phyloP scores from a whole-genome alignment of 1,140 invertebrate genomes.

The Achroia grisella region DNA sequence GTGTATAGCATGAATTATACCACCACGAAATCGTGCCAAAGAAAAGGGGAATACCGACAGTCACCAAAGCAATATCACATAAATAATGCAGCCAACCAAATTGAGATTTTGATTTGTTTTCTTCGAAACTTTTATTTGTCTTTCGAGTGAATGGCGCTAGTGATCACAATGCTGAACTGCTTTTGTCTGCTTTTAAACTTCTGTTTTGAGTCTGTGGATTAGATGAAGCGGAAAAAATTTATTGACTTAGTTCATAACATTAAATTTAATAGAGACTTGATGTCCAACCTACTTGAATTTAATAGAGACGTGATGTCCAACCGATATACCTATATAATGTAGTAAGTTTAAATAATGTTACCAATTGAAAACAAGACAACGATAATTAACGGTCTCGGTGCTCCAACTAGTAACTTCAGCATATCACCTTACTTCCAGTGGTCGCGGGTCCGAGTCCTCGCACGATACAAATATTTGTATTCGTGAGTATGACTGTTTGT shows the following conservation, averaged over 20 bases:
- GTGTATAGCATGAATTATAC: slow-evolving; percentile 33
- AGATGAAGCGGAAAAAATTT: slow-evolving; percentile 23
- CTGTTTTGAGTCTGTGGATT: slow-evolving; percentile 12
- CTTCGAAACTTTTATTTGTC: slow-evolving; percentile 66
- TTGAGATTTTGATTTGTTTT: slow-evolving; percentile 73
- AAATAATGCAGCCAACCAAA: slow-evolving; percentile 68
- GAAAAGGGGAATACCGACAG: slow-evolving; percentile 55
- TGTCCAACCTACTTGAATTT: too few species aligned
- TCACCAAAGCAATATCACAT: slow-evolving; percentile 62
- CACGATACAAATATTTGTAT: too few species aligned
- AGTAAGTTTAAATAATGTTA: too few species aligned
- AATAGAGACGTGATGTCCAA: too few species aligned
- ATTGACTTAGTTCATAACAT: neutral
- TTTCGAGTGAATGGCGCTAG: slow-evolving; percentile 36
- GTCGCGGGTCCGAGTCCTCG: too few species aligned
- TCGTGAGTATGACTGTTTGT: too few species aligned
- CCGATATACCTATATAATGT: too few species aligned
- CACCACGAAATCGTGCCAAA: slow-evolving; percentile 46
- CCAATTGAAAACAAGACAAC: too few species aligned
- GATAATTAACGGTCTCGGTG: too few species aligned
- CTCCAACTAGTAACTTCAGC: too few species aligned
- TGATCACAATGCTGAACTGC: slow-evolving; percentile 31
- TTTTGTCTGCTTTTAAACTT: slow-evolving; percentile 13
- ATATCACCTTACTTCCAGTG: too few species aligned
- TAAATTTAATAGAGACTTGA: neutral